Conservation (phyloP, 2,113 vertebrate genomes). For the Myotis brandtii region DNA sequence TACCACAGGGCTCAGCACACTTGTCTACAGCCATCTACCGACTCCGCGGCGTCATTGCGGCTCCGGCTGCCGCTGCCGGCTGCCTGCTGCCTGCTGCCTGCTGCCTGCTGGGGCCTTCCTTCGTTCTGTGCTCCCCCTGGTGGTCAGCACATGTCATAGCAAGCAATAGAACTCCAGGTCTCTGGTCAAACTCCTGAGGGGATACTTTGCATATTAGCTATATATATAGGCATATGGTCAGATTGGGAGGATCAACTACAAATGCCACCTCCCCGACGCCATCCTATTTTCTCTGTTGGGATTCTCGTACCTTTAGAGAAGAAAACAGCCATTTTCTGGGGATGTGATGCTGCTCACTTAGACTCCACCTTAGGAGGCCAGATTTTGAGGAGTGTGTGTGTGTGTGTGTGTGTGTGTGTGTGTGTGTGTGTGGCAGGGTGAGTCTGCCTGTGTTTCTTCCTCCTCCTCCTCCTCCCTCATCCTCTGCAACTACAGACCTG, state of each 20-base stretch:
- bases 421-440: no score
- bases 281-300: neutral
- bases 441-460: no score
- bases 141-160: no score
- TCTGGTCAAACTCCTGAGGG: no score
- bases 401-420: no score
- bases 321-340: neutral
- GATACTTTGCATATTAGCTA: no score
- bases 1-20: slow-evolving; percentile 81
- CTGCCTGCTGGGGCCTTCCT: slow-evolving; percentile 47
- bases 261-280: neutral
- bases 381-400: no score
- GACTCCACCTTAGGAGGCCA: no score
- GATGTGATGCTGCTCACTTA: neutral
- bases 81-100: neutral
- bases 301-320: neutral
- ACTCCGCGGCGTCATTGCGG: slow-evolving; percentile 87
- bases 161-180: no score
- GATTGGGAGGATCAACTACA: neutral
- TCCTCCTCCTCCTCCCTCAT: neutral
- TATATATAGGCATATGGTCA: neutral
- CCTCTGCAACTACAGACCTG: slow-evolving; percentile 39
- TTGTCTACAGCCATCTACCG: slow-evolving; percentile 94
- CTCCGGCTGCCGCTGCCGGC: neutral
- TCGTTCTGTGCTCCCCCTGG: no score